These are phyloP conservation scores for Molorchus minor DNA, from an alignment of 2,888 invertebrate species.

Conservation along the genomic window DNA sequence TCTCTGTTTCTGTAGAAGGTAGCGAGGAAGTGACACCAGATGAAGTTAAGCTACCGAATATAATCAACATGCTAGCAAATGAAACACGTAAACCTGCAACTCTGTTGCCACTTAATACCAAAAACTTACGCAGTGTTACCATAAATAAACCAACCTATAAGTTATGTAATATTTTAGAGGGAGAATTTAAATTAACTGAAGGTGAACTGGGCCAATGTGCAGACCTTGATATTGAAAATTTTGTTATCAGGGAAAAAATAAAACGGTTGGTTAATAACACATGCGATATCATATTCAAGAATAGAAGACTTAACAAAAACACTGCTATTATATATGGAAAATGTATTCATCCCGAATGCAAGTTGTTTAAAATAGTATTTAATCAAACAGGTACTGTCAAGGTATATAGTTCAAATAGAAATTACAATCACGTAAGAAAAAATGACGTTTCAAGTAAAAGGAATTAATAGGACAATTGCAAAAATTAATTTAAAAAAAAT, in stretches of 20 bases:
- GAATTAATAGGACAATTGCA: neutral
- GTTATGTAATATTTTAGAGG: conserved; percentile 6
- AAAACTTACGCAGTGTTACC: neutral
- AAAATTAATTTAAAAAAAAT: neutral
- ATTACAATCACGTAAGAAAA: conserved; percentile 8
- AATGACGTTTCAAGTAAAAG: conserved; percentile 10
- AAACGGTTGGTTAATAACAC: conserved; percentile 2
- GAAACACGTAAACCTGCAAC: neutral
- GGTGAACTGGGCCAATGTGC: neutral
- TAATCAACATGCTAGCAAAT: neutral
- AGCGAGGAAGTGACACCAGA: conserved; percentile 7
- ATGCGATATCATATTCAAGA: conserved; percentile 9
- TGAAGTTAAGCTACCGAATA: neutral
- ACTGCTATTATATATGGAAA: conserved; percentile 1
- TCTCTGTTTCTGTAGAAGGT: neutral
- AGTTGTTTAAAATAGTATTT: conserved; percentile 6
- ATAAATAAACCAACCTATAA: neutral
- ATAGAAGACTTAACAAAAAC: neutral
- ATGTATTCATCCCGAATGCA: conserved; percentile 7
- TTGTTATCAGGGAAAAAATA: conserved; percentile 5
- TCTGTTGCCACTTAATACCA: neutral
- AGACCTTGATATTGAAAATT: neutral
- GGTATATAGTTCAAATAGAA: conserved; percentile 1
- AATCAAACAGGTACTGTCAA: neutral
- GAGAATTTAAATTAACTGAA: neutral